Evolutionary conservation across 2,797 vertebrate genomes (phyloP), one percentile per base, ranked within the genome.

Genomic region (Cygnus olor): DNA sequence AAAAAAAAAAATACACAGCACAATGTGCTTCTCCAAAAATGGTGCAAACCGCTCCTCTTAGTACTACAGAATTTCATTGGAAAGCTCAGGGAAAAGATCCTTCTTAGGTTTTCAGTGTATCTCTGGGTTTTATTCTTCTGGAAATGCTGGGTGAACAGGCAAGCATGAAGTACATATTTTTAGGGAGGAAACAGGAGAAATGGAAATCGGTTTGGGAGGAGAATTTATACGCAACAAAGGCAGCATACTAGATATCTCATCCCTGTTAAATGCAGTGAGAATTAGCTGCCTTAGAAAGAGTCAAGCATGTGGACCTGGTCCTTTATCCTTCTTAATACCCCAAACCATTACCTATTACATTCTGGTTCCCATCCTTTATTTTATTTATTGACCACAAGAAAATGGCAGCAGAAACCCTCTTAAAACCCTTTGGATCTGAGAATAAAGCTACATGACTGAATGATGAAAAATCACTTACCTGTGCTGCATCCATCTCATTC

Each of bases 401-500:
- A 85, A 61, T 7, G 8, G 45, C 45, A 92, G 22, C 19, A 61
- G 80, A 66, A 70, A 45, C 5, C 6, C 30, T 17, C 42, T 53
- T 56, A 53, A 68, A 66, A 17, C 2, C 34, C 45, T 8, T 28
- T 73, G 76, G 57, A 56, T 53, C 9, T 58, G 56, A 57, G 56
- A 42, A 89, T 54, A 74, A 47, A 47, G 34, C 34, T 47, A 14
- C 8, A 14, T 0, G 71, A 9, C 18, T 49, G 69, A 83, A 40
- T 6, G 16, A 30, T 42, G 63, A 53, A 61, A 47, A n/a, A 57
- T 20, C 44, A 40, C 96, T 45, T 94, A 99, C 99, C 98, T 99
- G 99, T 3, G 98, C 98, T 20, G 99, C 98, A 64, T 99, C 99
- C 99, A 99, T 99, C 97, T 99, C 99, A 6, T 99, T 99, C 82